These are phyloP conservation scores for Pomatostomus ruficeps DNA, from an alignment of 2,113 vertebrate genomes.

Conservation along the genomic window DNA sequence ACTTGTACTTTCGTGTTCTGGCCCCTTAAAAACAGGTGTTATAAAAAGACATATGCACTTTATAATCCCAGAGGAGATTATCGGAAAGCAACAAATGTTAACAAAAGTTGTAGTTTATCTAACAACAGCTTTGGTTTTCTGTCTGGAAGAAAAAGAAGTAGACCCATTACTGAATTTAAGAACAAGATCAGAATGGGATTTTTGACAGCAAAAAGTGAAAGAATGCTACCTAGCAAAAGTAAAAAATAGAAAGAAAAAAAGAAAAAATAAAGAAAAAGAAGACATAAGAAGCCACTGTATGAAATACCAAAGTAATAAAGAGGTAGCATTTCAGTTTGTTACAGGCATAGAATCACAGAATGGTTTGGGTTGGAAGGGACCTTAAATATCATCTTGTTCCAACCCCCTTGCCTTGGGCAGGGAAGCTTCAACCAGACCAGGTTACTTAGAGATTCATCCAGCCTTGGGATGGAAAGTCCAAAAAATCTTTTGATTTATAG, in stretches of 20 bases:
- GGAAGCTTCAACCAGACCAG: background rate
- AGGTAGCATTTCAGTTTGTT: background rate
- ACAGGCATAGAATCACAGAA: background rate
- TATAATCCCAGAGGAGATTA: background rate
- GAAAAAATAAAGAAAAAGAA: background rate
- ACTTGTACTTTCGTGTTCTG: background rate
- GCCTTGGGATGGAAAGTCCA: background rate
- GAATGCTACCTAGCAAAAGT: background rate
- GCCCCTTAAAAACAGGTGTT: background rate
- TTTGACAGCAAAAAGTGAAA: background rate
- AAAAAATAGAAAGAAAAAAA: fast-evolving
- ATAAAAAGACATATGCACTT: background rate
- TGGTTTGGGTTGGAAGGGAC: background rate
- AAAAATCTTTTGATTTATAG: background rate
- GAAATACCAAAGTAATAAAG: background rate
- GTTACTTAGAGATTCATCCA: background rate
- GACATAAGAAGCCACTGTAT: background rate
- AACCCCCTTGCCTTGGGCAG: background rate
- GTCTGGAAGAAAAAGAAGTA: background rate
- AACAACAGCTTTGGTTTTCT: background rate
- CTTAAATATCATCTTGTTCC: background rate
- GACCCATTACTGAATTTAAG: background rate
- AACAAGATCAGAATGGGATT: background rate
- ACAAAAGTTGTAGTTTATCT: background rate
- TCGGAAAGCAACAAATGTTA: fast-evolving